These are phyloP conservation scores for Balearica regulorum DNA, from an alignment of 2,797 vertebrate species.

Conservation along the genomic window DNA sequence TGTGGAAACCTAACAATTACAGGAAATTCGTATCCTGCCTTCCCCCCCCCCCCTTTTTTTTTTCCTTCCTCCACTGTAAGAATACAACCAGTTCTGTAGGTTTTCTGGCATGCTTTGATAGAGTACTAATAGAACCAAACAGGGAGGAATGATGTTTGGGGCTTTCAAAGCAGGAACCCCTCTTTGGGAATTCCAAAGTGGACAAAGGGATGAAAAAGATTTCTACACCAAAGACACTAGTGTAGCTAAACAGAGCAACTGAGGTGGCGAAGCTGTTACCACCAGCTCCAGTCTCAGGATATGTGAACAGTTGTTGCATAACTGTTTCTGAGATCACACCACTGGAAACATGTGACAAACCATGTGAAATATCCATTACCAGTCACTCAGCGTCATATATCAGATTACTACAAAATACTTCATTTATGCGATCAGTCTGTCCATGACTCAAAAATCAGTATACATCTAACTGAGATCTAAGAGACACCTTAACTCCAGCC, in stretches of 20 bases:
- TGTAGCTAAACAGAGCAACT: neutral
- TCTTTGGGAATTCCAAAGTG: neutral
- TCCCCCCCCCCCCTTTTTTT: fast-evolving
- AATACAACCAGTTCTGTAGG: neutral
- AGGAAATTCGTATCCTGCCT: neutral
- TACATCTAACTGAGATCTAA: neutral
- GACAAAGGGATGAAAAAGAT: neutral
- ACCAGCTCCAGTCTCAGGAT: neutral
- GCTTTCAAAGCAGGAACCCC: neutral
- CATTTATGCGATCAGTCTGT: neutral
- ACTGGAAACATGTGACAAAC: neutral
- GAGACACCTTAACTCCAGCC: neutral
- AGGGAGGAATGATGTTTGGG: neutral
- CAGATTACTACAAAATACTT: neutral
- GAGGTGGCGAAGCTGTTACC: neutral
- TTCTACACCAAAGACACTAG: neutral
- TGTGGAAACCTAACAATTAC: neutral
- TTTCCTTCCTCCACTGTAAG: neutral
- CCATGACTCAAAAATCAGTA: neutral
- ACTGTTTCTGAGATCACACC: neutral
- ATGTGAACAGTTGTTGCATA: neutral
- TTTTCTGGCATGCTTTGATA: neutral
- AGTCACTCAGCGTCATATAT: neutral
- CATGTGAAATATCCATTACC: neutral
- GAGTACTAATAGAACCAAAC: neutral